Evolutionary conservation across 2,888 invertebrate genomes (phyloP).

Genomic region (Nemoura dubitans): DNA sequence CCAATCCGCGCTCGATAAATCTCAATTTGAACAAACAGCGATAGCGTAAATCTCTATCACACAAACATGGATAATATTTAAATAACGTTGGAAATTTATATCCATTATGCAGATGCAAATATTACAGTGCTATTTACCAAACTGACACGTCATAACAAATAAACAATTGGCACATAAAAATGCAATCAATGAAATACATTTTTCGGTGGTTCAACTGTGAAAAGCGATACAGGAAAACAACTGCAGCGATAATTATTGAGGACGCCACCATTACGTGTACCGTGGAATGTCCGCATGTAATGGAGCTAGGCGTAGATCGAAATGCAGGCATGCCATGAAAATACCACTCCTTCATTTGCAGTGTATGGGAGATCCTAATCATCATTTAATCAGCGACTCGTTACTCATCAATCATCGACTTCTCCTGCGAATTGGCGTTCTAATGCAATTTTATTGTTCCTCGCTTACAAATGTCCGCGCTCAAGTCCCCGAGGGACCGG

Average conservation of each 20-base stretch:
- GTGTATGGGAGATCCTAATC: neutral
- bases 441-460: slow-evolving; percentile 8
- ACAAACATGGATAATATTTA: neutral
- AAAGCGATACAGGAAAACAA: neutral
- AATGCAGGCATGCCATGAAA: neutral
- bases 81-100: slow-evolving; percentile 17
- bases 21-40: slow-evolving; percentile 32
- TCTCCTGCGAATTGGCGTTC: neutral
- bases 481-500: neutral
- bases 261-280: neutral
- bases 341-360: neutral
- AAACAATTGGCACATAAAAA: slow-evolving; percentile 8
- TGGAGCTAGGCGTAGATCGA: neutral
- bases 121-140: neutral
- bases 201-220: neutral
- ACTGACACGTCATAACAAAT: neutral
- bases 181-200: neutral
- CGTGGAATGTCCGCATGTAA: neutral
- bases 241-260: neutral
- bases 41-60: slow-evolving; percentile 31
- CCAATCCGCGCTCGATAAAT: slow-evolving; percentile 35
- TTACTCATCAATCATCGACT: neutral
- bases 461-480: neutral
- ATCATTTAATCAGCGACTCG: neutral
- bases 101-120: neutral